Base-by-base conservation (phyloP, 2,113 vertebrate genomes). In the Lathamus discolor region DNA sequence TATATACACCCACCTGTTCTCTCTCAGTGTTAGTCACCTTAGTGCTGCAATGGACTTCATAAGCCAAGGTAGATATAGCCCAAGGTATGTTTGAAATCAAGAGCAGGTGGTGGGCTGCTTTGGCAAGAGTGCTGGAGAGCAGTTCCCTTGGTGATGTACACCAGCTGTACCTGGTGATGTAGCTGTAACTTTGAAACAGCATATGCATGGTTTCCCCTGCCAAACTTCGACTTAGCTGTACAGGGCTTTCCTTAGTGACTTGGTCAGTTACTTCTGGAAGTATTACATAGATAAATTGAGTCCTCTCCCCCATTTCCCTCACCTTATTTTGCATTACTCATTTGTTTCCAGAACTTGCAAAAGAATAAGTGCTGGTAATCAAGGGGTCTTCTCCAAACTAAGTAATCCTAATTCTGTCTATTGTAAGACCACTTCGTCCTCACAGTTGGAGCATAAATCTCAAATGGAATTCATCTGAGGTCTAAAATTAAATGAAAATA, bases 1-100 rank as follows among this genome's bases (percentile, higher is more conserved):
- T 15, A 5, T 24, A 41, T 11, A 4, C 22, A 28, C 29, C 27
- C 54, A 19, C 31, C 24, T 37, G 44, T 78, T 41, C 19, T 52
- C 17, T 4, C 20, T 35, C 1, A 0, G 69, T 1, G 15, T 28
- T 11, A 23, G 11, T 17, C 51, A 25, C 10, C 14, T 37, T 24
- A 17, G 31, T n/a, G 69, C 41, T 0, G 0, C 5, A 1, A 17
- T 3, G 9, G 27, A 51, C 17, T 75, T n/a, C 52, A 15, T 11
- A 28, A 15, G 59, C 44, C 6, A 4, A 14, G 2, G 25, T 3
- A 11, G 55, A 66, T n/a, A 19, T 37, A 22, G 6, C 4, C 63
- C 41, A 29, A n/a, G 31, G 7, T 28, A 19, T 46, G n/a, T 33
- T 49, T 64, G 51, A 41, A 82, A 35, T 29, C 70, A 54, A 66